Percentiles rank a stretch among this genome's conserved stretches.
Evolutionary conservation across 2,888 invertebrate genomes (phyloP).

Genomic region (Perithous albicinctus): DNA sequence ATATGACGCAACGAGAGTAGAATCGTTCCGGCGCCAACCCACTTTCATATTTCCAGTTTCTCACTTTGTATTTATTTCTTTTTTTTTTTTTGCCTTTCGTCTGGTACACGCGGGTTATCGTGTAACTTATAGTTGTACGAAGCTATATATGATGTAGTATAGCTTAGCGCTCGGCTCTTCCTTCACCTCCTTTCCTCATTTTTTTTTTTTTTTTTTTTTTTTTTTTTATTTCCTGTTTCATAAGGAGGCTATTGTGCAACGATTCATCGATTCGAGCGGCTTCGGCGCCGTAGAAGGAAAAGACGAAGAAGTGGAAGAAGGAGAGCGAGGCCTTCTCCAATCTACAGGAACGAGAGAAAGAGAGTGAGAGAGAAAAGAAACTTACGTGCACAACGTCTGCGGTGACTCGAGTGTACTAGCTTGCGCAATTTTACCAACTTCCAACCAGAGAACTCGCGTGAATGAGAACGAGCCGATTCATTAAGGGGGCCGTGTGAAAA

Average conservation of each 20-base stretch:
- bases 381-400: conserved; percentile 40
- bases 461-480: conserved; percentile 35
- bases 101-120: conserved; percentile 11
- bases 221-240: conserved; percentile 68
- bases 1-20: conserved; percentile 68
- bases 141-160: neutral
- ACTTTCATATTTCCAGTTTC: conserved; percentile 73
- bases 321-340: neutral
- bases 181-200: conserved; percentile 46
- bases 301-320: neutral
- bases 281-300: conserved; percentile 22
- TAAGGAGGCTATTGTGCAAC: conserved; percentile 68
- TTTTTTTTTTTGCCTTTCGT: conserved; percentile 47
- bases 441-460: conserved; percentile 27
- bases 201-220: conserved; percentile 45
- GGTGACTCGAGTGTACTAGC: conserved; percentile 43
- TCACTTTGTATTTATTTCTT: too few species aligned
- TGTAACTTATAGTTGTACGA: conserved; percentile 21
- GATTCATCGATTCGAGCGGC: conserved; percentile 67
- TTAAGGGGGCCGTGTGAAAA: conserved; percentile 8
- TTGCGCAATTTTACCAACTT: conserved; percentile 51
- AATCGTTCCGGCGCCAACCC: conserved; percentile 71
- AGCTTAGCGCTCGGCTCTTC: conserved; percentile 22
- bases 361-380: conserved; percentile 1
- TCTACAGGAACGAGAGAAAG: neutral